Conservation (phyloP, 2,113 vertebrate species). For the Salvelinus namaycush region DNA sequence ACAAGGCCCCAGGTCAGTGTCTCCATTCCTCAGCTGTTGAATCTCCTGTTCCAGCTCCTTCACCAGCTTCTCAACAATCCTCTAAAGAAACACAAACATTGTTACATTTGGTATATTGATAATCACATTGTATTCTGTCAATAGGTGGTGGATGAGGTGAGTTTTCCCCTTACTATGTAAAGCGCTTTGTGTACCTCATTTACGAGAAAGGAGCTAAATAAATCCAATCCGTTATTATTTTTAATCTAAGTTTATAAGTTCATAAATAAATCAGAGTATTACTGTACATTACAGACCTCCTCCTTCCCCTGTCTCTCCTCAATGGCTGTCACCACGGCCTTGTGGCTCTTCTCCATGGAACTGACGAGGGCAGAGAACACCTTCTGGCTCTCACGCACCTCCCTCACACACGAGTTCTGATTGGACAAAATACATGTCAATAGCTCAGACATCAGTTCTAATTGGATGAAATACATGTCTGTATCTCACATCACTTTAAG, state of each 20-base stretch:
- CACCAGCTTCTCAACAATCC: constrained; percentile 57
- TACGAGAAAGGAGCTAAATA: too few species aligned
- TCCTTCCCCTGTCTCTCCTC: constrained; percentile 67
- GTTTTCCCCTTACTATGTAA: too few species aligned
- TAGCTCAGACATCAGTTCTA: constrained; percentile 68
- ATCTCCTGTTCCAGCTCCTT: constrained; percentile 70
- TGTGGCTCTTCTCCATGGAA: constrained; percentile 71
- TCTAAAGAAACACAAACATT: constrained; percentile 7
- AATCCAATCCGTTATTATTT: too few species aligned
- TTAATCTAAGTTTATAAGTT: too few species aligned
- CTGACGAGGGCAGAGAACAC: constrained; percentile 68
- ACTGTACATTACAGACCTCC: constrained; percentile 26
- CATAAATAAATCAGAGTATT: too few species aligned
- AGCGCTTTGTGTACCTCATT: too few species aligned
- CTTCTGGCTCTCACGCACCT: constrained; percentile 73
- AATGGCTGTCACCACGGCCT: constrained; percentile 60
- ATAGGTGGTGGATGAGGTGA: too few species aligned
- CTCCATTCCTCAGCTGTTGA: constrained; percentile 57
- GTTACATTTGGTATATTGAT: too few species aligned
- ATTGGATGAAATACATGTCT: not conserved
- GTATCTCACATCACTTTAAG: too few species aligned
- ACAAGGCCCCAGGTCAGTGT: not conserved
- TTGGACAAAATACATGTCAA: constrained; percentile 10
- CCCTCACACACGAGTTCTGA: constrained; percentile 71
- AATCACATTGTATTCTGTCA: too few species aligned